These are phyloP conservation scores for Conus ventricosus DNA, from an alignment of 1,140 invertebrate genomes.

Conservation along the genomic window DNA sequence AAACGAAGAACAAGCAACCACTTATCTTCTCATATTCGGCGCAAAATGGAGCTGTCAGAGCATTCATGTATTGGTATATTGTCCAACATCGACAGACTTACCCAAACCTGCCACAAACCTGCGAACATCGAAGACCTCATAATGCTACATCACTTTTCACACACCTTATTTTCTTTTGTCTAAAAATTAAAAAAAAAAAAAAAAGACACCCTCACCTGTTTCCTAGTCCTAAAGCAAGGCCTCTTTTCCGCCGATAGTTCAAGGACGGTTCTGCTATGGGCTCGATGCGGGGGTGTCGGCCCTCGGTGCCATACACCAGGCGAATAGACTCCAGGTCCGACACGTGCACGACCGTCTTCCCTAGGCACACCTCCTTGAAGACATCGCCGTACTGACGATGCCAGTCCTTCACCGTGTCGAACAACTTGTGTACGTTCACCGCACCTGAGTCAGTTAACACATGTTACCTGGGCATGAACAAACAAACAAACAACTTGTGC, in stretches of 20 bases:
- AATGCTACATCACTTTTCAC: no score
- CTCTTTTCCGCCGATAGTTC: constrained; percentile 75
- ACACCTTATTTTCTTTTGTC: no score
- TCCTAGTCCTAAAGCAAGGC: constrained; percentile 77
- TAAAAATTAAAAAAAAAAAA: no score
- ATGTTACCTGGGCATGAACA: no score
- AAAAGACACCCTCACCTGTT: constrained; percentile 73
- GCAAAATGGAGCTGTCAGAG: no score
- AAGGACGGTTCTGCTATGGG: constrained; percentile 77
- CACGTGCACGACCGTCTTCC: constrained; percentile 72
- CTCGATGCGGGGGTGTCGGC: constrained; percentile 75
- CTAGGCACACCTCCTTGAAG: constrained; percentile 68
- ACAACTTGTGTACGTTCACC: constrained; percentile 8
- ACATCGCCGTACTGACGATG: constrained; percentile 71
- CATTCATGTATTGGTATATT: no score
- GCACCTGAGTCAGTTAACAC: neutral
- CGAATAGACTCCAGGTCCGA: constrained; percentile 76
- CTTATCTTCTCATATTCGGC: no score
- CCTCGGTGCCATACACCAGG: constrained; percentile 74
- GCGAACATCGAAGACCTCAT: no score
- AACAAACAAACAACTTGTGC: no score
- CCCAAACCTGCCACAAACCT: no score
- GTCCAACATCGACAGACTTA: no score
- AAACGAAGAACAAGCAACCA: no score
- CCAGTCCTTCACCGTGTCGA: constrained; percentile 53